phyloP scores from a whole-genome alignment of 2,113 vertebrate species.

The Bos indicus region DNA sequence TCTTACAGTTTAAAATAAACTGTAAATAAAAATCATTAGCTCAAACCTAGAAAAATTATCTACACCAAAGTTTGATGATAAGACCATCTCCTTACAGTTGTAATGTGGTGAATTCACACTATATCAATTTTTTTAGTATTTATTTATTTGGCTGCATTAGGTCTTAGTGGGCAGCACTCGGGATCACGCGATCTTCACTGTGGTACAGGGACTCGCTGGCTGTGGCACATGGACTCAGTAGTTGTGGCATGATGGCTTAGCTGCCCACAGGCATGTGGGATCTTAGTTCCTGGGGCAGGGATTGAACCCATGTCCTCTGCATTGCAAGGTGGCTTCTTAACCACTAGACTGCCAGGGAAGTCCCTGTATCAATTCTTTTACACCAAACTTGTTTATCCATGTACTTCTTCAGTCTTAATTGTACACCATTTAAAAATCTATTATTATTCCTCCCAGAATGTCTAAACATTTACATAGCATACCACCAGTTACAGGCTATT shows the following conservation, averaged over 20 bases:
- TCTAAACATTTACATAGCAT: not conserved
- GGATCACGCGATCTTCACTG: not conserved
- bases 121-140: not conserved
- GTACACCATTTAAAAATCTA: not conserved
- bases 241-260: not conserved
- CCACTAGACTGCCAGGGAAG: not conserved
- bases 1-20: not conserved
- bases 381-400: not conserved
- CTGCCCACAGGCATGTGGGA: not conserved
- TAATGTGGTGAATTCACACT: not conserved
- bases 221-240: not conserved
- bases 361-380: not conserved
- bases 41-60: not conserved
- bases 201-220: accelerated
- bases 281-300: not conserved
- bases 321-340: not conserved
- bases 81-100: not conserved
- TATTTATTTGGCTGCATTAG: not conserved
- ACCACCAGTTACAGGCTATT: not conserved
- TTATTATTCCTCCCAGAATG: not conserved
- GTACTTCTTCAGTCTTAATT: not conserved
- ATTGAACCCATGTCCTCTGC: accelerated
- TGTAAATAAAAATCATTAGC: not conserved
- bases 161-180: not conserved
- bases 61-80: not conserved